phyloP scores from a whole-genome alignment of 2,113 vertebrate species.

The Pycnonotus jocosus region DNA sequence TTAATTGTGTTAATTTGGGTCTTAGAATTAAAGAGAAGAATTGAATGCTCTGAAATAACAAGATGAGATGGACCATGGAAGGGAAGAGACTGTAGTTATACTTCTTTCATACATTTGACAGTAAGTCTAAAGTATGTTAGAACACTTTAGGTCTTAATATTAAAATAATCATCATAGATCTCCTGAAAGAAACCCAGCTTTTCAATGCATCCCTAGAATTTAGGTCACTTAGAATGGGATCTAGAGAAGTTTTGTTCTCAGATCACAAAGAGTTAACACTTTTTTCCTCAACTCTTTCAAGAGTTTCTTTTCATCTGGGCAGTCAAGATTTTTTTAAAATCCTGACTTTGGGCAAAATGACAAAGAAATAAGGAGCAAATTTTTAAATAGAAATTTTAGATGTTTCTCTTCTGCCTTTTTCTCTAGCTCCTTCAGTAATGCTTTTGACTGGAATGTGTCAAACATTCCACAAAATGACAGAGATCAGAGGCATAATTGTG shows the following conservation, averaged over 20 bases:
- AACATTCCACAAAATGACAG: neutral
- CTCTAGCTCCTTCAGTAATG: neutral
- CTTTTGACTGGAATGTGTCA: neutral
- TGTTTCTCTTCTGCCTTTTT: neutral
- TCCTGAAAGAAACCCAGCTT: neutral
- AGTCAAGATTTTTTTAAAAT: neutral
- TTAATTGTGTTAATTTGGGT: neutral
- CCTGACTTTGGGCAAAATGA: neutral
- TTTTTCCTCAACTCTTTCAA: neutral
- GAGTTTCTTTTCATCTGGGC: neutral
- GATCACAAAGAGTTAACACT: neutral
- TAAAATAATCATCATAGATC: neutral
- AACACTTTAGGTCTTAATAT: neutral
- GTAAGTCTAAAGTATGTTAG: neutral
- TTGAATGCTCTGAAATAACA: neutral
- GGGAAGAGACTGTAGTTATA: neutral
- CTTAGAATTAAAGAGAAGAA: neutral
- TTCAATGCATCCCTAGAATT: neutral
- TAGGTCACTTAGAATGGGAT: fast-evolving
- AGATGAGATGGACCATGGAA: neutral
- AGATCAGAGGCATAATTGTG: neutral
- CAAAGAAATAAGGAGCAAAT: neutral
- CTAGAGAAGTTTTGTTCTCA: neutral
- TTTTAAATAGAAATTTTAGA: neutral
- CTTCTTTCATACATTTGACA: neutral